Percentiles rank a stretch among this genome's conserved stretches.
Conservation (phyloP, 2,797 vertebrate genomes). For the Prunella strophiata region DNA sequence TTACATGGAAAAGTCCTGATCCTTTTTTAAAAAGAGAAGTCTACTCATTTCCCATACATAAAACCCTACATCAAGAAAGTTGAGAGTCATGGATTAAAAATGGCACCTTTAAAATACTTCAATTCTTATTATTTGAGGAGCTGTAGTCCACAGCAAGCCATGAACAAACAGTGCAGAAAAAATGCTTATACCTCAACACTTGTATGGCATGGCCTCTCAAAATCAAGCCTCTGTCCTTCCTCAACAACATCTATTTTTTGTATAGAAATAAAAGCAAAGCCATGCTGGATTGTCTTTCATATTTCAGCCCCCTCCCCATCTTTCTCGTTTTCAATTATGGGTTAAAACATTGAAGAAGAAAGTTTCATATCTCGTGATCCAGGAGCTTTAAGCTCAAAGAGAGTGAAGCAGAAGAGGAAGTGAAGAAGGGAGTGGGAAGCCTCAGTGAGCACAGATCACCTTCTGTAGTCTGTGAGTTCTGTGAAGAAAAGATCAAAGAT, state of each 20-base stretch:
- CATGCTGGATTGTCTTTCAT: neutral
- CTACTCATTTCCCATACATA: neutral
- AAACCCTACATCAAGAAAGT: neutral
- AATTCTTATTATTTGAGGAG: neutral
- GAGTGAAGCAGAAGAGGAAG: neutral
- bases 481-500: neutral
- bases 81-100: neutral
- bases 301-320: too few species aligned
- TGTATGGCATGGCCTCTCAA: neutral
- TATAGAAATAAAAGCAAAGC: neutral
- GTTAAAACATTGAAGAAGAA: neutral
- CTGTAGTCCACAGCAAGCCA: neutral
- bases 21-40: neutral
- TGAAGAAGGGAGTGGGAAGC: neutral
- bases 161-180: neutral
- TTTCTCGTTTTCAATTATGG: neutral
- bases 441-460: neutral
- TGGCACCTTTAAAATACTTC: neutral
- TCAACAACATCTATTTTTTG: neutral
- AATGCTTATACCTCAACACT: neutral
- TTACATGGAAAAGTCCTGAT: neutral
- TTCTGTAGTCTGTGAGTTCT: neutral
- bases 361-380: neutral
- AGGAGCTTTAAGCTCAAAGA: neutral
- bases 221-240: neutral